Conservation (phyloP, 2,888 invertebrate genomes). For the Euplagia quadripunctaria region DNA sequence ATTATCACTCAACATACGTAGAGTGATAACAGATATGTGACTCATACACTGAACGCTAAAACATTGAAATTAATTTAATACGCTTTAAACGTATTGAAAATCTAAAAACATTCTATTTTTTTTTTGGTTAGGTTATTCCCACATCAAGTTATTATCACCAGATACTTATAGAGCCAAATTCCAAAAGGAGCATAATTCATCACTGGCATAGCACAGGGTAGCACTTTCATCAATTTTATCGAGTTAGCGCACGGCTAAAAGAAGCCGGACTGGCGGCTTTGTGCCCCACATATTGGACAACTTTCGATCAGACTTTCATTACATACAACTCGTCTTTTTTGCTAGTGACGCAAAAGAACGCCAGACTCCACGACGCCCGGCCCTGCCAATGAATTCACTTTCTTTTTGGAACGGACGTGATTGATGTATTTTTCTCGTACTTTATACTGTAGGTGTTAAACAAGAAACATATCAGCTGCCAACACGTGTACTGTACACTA, state of each 20-base stretch:
- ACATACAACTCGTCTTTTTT: slow-evolving; percentile 75
- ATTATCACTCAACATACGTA: too few species aligned
- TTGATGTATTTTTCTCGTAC: slow-evolving; percentile 40
- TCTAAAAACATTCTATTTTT: not conserved
- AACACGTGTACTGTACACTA: slow-evolving; percentile 6
- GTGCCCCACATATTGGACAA: slow-evolving; percentile 84
- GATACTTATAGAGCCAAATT: not conserved
- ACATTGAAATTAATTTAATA: not conserved
- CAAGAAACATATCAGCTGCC: slow-evolving; percentile 13
- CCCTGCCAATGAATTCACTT: slow-evolving; percentile 72
- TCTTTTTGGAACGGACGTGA: slow-evolving; percentile 59
- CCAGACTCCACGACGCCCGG: slow-evolving; percentile 75
- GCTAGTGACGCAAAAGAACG: slow-evolving; percentile 65
- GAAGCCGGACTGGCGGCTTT: slow-evolving; percentile 74
- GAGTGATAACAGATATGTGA: not conserved
- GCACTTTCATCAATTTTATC: slow-evolving; percentile 70
- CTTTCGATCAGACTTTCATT: slow-evolving; percentile 86
- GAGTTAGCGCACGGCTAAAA: slow-evolving; percentile 53
- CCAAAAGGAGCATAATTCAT: slow-evolving; percentile 11
- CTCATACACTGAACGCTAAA: not conserved
- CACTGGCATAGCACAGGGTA: slow-evolving; percentile 41
- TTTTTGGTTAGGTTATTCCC: not conserved
- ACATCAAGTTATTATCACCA: too few species aligned
- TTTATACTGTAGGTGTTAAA: slow-evolving; percentile 31
- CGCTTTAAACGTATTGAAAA: not conserved